Percentiles rank a stretch among this genome's conserved stretches.
Evolutionary conservation across 1,140 invertebrate species (phyloP).

Genomic region (Drosophila ananassae): DNA sequence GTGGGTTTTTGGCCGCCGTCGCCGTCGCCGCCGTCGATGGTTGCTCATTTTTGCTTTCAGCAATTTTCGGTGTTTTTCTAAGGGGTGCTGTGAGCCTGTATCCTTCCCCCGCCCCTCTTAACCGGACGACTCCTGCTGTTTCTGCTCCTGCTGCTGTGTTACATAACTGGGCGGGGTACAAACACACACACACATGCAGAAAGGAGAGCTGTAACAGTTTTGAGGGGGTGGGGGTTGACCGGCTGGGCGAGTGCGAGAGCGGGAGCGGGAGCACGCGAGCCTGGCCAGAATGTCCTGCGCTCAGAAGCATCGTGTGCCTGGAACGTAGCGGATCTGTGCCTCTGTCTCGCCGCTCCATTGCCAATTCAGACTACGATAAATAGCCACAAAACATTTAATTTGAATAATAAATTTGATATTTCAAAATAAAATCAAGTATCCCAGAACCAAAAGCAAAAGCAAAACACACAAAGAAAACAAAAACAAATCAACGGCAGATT

Average conservation of each 20-base stretch:
- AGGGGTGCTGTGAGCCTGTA: slow-evolving; percentile 24
- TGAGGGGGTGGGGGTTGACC: slow-evolving; percentile 7
- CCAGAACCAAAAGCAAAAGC: slow-evolving; percentile 6
- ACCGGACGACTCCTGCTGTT: slow-evolving; percentile 15
- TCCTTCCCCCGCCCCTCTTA: slow-evolving; percentile 33
- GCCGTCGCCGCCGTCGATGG: slow-evolving; percentile 5
- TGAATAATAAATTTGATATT: background rate
- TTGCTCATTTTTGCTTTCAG: slow-evolving; percentile 69
- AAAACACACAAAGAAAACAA: slow-evolving; percentile 26
- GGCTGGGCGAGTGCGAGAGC: background rate
- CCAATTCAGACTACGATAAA: background rate
- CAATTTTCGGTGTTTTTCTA: slow-evolving; percentile 29
- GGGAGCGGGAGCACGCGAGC: slow-evolving; percentile 8
- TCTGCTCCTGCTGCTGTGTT: slow-evolving; percentile 48
- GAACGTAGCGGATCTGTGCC: slow-evolving; percentile 65
- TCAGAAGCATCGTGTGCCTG: slow-evolving; percentile 77
- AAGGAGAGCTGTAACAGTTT: slow-evolving; percentile 64
- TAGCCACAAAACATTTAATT: slow-evolving; percentile 1
- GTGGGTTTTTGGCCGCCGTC: slow-evolving; percentile 29
- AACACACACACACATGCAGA: background rate
- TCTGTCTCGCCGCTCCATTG: slow-evolving; percentile 28
- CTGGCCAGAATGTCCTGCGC: slow-evolving; percentile 10
- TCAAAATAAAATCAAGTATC: slow-evolving; percentile 1
- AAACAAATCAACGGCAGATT: slow-evolving; percentile 10
- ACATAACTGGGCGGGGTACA: slow-evolving; percentile 68